Base-by-base conservation (phyloP, 2,888 invertebrate genomes). In the Epirrhoe tristata region DNA sequence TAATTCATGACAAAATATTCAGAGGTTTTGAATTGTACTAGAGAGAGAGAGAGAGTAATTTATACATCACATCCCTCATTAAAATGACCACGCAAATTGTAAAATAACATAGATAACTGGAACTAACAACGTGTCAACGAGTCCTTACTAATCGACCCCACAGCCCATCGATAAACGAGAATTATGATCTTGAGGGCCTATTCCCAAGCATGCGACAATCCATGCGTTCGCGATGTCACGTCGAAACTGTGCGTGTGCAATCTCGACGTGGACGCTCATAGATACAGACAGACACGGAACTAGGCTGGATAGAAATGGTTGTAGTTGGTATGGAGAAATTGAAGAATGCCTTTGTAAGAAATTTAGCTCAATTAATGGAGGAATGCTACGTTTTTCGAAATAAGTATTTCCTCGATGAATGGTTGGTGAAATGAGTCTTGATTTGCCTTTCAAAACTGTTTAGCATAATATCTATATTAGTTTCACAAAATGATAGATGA, bases 191-290 rank as follows among this genome's bases (percentile, higher is more conserved):
- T n/a, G 7, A 31, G 48, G 14, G 7, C 48, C 48, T 48, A 48
- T 48, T 48, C 48, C 48, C 48, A 48, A 48, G 48, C 16, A 48
- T 34, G 43, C 58, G 58, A 48, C 53, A 58, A 53, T 14, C 58
- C 52, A 52, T 53, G 46, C 58, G 52, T 48, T 43, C 17, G 73
- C 79, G 77, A 74, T 79, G 85, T 84, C 84, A 81, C 83, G 81
- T 80, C 76, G 75, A 73, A 31, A 72, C 74, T 16, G 71, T 81
- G 83, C 87, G 86, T 86, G 86, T 77, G 82, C 80, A 87, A 89
- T 89, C 84, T 81, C 74, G 76, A 70, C 79, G 77, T 58, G 59
- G 58, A 71, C 69, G 58, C 66, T 63, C 64, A 58, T 60, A 58
- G 65, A 67, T 54, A 67, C 48, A 54, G 57, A 54, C 31, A 55